These are phyloP conservation scores for Melierax canorus DNA, from an alignment of 2,113 vertebrate genomes.

Conservation along the genomic window DNA sequence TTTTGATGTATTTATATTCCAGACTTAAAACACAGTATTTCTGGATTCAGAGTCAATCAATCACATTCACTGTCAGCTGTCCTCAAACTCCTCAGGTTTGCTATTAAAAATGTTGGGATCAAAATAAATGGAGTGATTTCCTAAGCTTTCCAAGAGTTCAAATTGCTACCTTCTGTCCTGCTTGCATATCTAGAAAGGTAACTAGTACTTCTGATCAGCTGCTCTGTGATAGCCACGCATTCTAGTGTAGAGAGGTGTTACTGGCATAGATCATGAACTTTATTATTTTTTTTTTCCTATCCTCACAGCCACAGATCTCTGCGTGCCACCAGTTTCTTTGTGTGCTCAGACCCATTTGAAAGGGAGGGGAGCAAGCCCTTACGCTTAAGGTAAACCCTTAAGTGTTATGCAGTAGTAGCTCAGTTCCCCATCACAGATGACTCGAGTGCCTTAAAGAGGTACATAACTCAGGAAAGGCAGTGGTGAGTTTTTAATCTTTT, in stretches of 20 bases:
- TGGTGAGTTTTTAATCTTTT: not conserved
- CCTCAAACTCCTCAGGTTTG: slow-evolving; percentile 45
- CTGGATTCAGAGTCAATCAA: slow-evolving; percentile 41
- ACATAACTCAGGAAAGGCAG: not conserved
- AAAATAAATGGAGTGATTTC: slow-evolving; percentile 64
- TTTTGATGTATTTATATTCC: slow-evolving; percentile 55
- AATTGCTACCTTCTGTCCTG: slow-evolving; percentile 16
- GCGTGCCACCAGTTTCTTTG: slow-evolving; percentile 8
- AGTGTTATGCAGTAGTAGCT: not conserved
- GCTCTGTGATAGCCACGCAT: slow-evolving; percentile 17
- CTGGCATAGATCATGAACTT: slow-evolving; percentile 32
- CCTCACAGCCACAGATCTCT: not conserved
- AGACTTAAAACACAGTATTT: slow-evolving; percentile 32
- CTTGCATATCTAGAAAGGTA: not conserved
- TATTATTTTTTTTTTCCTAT: not conserved
- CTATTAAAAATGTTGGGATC: slow-evolving; percentile 48
- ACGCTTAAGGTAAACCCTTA: not conserved
- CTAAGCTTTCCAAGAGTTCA: slow-evolving; percentile 53
- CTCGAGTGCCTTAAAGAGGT: not conserved
- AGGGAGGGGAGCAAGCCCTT: not conserved
- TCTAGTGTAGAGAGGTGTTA: not conserved
- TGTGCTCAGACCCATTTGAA: slow-evolving; percentile 1
- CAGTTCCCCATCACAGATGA: not conserved
- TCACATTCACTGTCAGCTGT: slow-evolving; percentile 12
- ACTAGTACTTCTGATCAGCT: not conserved